phyloP scores from a whole-genome alignment of 2,888 invertebrate genomes.

The Drosophila robusta region DNA sequence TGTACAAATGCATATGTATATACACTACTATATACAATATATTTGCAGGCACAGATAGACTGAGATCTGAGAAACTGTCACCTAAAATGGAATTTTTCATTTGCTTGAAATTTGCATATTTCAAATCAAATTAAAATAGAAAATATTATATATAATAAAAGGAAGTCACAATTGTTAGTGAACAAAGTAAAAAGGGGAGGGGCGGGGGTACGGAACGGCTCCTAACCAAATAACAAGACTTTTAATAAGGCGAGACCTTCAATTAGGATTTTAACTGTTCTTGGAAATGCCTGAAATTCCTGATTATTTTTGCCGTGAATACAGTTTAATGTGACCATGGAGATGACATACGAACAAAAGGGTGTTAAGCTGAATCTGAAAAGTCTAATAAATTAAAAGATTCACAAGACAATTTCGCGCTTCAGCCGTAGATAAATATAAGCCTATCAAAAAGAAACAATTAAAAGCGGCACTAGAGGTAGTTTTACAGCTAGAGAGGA shows the following conservation, averaged over 20 bases:
- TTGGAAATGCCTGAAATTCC: not conserved
- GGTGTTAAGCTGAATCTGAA: not conserved
- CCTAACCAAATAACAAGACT: not conserved
- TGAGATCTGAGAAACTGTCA: constrained; percentile 39
- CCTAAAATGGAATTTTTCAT: constrained; percentile 44
- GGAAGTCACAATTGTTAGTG: not conserved
- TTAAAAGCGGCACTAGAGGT: not conserved
- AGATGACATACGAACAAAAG: not conserved
- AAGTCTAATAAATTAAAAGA: not conserved
- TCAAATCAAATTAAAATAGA: constrained; percentile 17
- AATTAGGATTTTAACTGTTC: no score
- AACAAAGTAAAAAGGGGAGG: no score
- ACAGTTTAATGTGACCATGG: no score
- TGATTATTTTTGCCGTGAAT: not conserved
- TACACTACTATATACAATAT: not conserved
- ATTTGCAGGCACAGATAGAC: constrained; percentile 17
- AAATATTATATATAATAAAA: constrained; percentile 7
- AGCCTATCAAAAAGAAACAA: not conserved
- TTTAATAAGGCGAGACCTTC: not conserved
- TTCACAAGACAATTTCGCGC: not conserved
- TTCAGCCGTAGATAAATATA: not conserved
- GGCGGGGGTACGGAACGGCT: no score
- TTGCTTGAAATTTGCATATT: constrained; percentile 33
- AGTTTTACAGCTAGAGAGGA: not conserved
- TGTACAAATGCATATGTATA: not conserved